Evolutionary conservation across 2,113 vertebrate genomes (phyloP), one percentile per base, ranked within the genome.

Genomic region (Chascanopsetta lugubris): DNA sequence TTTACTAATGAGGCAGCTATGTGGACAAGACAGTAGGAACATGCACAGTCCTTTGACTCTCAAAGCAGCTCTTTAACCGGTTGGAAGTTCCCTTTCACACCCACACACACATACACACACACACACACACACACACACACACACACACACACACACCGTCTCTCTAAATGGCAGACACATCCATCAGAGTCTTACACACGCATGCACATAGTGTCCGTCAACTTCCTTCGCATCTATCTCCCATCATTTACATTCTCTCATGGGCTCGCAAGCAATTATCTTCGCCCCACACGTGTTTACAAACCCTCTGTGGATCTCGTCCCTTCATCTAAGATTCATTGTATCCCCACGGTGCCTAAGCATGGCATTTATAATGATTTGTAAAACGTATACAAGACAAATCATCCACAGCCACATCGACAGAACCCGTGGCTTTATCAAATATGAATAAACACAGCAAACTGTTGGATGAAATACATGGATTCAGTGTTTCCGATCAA

Each of bases 71-170:
- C 10, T 32, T 25, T 62, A 58, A 54, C 34, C 29, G 59, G 38
- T 24, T 72, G 58, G 53, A 59, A 62, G 79, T 50, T 43, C 43
- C 18, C 69, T 55, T 40, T 26, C 26, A 40, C 32, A 46, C 9
- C 15, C 61, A 58, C 48, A 13, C 15, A 64, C 4, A 53, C 40
- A 42, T 12, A 8, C 25, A 38, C 38, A 13, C 5, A 5, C 46
- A 15, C 10, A 50, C 17, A 70, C 60, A 43, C 13, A n/a, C 29
- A 32, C 3, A 50, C 32, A 29, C 38, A 22, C 20, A 29, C 11
- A 18, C 38, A 34, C 4, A 58, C 25, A 21, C 32, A 24, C 13
- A 29, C 11, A 32, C 8, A 1, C 38, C n/a, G n/a, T n/a, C n/a
- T n/a, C n/a, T n/a, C n/a, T n/a, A n/a, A n/a, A n/a, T n/a, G n/a